Base-by-base conservation (phyloP, 2,113 vertebrate genomes). In the Pseudonaja textilis region DNA sequence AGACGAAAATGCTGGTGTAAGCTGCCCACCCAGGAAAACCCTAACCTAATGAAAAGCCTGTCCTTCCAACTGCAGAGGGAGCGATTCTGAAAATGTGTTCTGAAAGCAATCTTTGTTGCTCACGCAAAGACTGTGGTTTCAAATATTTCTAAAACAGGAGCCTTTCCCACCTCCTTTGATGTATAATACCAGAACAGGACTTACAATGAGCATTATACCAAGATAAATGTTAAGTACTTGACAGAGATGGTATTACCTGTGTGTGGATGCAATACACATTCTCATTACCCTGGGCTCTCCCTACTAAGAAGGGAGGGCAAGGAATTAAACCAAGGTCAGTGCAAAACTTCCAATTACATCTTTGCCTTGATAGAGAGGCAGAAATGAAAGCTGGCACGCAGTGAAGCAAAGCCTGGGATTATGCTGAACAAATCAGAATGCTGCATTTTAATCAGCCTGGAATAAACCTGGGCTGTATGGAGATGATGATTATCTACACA, bases 321-420 rank as follows among this genome's bases (percentile, higher is more conserved):
- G 23, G 87, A 0, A 0, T 93, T 92, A 57, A 50, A 54, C 95
- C 45, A 74, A 94, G 90, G 64, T 95, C 93, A 90, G 12, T 3
- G 9, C 23, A 57, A 55, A 91, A 96, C 54, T 14, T 57, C 50
- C 34, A 94, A 87, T 55, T 92, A 26, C 11, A 89, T 50, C 85
- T 95, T 95, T 61, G 25, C 54, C 94, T 90, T 92, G 59, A 90
- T 86, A 92, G 61, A 93, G 39, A 87, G 89, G 93, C 90, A 87
- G 74, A 92, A 90, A n/a, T 0, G 0, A 89, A 93, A 90, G 12
- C 29, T 92, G 89, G 4, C 29, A 95, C 26, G 1, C 96, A 90
- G 85, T 20, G 91, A 96, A 89, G 87, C 3, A 86, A 81, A 90
- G 26, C 11, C 16, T 3, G 3, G 16, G 0, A 92, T 86, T 34